Conservation (phyloP, 2,113 vertebrate genomes). For the Mobula birostris region DNA sequence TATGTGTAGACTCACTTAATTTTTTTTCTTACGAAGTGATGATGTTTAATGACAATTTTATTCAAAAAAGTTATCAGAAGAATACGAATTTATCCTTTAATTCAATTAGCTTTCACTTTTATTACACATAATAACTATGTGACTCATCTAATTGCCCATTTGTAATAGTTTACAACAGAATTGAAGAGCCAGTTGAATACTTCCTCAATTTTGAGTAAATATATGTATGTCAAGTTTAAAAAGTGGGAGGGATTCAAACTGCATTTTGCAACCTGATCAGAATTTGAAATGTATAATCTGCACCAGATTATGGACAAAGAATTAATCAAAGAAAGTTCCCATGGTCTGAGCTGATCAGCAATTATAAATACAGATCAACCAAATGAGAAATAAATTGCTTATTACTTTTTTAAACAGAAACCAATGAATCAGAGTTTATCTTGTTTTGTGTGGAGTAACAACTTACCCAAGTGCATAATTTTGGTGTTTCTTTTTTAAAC, state of each 20-base stretch:
- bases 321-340: constrained; percentile 35
- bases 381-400: neutral
- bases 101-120: neutral
- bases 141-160: too few species aligned
- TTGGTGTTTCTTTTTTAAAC: neutral
- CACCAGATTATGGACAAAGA: constrained; percentile 7
- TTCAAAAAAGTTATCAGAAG: neutral
- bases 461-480: neutral
- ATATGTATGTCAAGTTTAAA: too few species aligned
- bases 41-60: neutral
- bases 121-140: neutral
- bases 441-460: neutral
- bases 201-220: constrained; percentile 10
- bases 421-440: neutral
- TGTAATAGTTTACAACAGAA: neutral
- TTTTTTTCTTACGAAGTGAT: too few species aligned
- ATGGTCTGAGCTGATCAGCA: constrained; percentile 12
- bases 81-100: neutral
- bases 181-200: neutral
- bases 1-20: neutral
- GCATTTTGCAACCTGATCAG: constrained; percentile 5
- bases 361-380: constrained; percentile 9
- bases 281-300: constrained; percentile 31
- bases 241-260: neutral
- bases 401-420: neutral